phyloP scores from a whole-genome alignment of 2,113 vertebrate genomes.

The Oreocharis arfaki region DNA sequence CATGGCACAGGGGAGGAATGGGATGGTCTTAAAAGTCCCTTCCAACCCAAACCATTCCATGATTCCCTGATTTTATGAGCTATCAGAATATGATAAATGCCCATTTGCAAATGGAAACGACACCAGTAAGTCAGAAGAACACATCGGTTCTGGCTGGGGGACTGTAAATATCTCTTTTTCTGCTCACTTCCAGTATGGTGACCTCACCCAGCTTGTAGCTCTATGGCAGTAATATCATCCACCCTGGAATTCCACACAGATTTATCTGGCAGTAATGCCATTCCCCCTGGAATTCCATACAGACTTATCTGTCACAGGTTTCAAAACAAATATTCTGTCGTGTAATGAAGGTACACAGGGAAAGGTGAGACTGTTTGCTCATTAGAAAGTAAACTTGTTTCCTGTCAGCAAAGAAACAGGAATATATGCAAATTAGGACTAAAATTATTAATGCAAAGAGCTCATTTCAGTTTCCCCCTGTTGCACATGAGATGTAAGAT shows the following conservation, averaged over 20 bases:
- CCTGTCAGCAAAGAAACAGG: neutral
- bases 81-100: too few species aligned
- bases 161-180: neutral
- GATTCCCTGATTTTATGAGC: neutral
- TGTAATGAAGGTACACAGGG: neutral
- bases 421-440: neutral
- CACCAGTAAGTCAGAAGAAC: neutral
- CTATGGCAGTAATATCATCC: neutral
- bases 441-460: conserved; percentile 9
- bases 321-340: neutral
- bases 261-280: neutral
- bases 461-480: neutral
- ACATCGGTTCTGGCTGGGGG: neutral
- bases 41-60: neutral
- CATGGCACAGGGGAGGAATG: too few species aligned
- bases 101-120: neutral
- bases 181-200: neutral
- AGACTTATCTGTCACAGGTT: neutral
- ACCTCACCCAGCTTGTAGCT: neutral
- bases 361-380: neutral
- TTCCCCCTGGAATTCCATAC: neutral
- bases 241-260: neutral
- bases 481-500: neutral
- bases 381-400: neutral
- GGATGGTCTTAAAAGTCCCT: neutral